A percentile compares a stretch with the other conserved stretches of the same genome.
phyloP scores from a whole-genome alignment of 2,888 invertebrate genomes.

The Callimorpha dominula region DNA sequence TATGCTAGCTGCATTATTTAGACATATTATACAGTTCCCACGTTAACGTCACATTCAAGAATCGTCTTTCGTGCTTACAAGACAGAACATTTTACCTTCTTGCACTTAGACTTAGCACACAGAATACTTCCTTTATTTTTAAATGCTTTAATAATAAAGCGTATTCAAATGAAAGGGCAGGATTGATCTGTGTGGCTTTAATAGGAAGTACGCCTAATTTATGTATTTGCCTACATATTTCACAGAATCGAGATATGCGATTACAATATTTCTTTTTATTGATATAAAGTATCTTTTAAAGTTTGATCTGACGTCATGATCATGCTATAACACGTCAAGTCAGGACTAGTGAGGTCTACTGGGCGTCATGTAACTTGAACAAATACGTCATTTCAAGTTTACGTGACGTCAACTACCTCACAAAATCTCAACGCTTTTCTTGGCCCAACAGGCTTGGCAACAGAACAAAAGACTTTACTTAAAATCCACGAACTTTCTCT shows the following conservation, averaged over 20 bases:
- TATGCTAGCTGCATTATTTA: neutral
- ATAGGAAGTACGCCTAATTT: no score
- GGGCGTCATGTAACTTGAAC: no score
- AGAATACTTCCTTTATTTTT: neutral
- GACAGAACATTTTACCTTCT: neutral
- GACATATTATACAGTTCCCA: neutral
- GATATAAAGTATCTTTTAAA: no score
- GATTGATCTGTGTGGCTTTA: no score
- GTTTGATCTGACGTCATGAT: no score
- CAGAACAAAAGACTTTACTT: constrained; percentile 19
- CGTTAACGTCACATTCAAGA: neutral
- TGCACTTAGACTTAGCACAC: neutral
- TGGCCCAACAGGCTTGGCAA: neutral
- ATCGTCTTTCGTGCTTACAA: neutral
- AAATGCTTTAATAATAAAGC: no score
- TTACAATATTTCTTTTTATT: no score
- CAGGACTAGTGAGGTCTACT: no score
- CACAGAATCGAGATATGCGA: no score
- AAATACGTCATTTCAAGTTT: neutral
- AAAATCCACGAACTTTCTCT: constrained; percentile 39
- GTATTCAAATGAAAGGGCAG: no score
- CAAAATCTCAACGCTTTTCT: neutral
- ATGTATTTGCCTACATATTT: no score
- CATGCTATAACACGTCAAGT: no score
- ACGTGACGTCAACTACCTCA: neutral